Evolutionary conservation across 2,888 invertebrate species (phyloP), one percentile per base, ranked within the genome.

Genomic region (Pelosia muscerda): DNA sequence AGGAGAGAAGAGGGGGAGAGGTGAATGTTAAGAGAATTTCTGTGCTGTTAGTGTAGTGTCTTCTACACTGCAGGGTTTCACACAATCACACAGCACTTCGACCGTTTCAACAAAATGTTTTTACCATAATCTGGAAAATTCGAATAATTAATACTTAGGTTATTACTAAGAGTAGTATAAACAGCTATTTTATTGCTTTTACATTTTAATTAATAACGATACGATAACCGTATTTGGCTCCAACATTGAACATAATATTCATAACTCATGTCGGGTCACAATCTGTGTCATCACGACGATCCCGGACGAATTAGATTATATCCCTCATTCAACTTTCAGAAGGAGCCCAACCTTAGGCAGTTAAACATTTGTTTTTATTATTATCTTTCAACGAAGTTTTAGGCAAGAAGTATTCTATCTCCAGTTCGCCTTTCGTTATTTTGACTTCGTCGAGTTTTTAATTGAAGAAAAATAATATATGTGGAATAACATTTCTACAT

Each of bases 291-390:
- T 68, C 62, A 68, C 19, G 23, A 59, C 34, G 55, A 63, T 56
- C 62, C 54, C 54, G 38, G 55, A 31, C 58, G 65, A 68, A 71
- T 68, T 59, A 65, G 62, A 68, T 68, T 71, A 71, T 59, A 65
- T 62, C 58, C 42, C 71, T 65, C 65, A 69, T 69, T 63, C 59
- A 69, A 69, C 65, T 69, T 69, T 59, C 42, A 31, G 34, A 61
- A 69, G 61, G 49, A 68, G 23, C 54, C 53, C 23, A 59, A 64
- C 65, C 66, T 71, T 38, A 54, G 57, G n/a, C 49, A 64, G 60
- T 64, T 63, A 63, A 66, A 64, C 61, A 70, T 64, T 70, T 66
- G 70, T 66, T 70, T 64, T 70, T 63, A 61, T 70, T 66, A 62
- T 70, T 54, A 64, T 70, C 57, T 63, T 63, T 60, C 63, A 42